Conservation (phyloP, 2,113 vertebrate genomes). For the Melanotaenia duboulayi region DNA sequence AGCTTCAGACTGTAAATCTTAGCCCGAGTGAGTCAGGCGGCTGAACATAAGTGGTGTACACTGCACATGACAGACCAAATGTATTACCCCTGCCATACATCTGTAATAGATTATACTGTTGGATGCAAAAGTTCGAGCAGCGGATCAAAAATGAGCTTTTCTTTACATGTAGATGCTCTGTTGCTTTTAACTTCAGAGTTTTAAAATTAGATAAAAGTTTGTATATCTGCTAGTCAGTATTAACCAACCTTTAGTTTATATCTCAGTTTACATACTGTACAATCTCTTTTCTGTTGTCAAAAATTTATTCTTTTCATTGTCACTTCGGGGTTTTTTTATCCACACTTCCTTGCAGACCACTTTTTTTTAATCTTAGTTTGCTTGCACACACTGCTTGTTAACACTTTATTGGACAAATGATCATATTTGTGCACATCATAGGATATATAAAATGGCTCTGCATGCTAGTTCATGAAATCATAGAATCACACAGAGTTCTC, state of each 20-base stretch:
- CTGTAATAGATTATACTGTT: neutral
- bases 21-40: constrained; percentile 2
- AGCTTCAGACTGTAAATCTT: constrained; percentile 19
- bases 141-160: neutral
- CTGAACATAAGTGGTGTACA: neutral
- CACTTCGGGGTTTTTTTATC: too few relatives aligned
- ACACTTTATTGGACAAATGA: too few relatives aligned
- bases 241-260: too few relatives aligned
- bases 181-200: neutral
- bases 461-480: too few relatives aligned
- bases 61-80: neutral
- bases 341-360: too few relatives aligned
- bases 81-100: neutral
- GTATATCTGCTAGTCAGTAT: too few relatives aligned
- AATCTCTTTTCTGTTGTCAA: too few relatives aligned
- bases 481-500: too few relatives aligned
- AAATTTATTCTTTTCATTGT: too few relatives aligned
- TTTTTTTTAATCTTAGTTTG: neutral
- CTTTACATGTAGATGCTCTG: neutral
- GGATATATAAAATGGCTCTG: too few relatives aligned
- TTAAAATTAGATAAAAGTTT: neutral
- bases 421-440: too few relatives aligned
- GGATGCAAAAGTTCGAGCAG: neutral
- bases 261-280: too few relatives aligned
- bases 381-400: neutral